phyloP scores from a whole-genome alignment of 2,888 invertebrate genomes.

The Nemapogon koenigi region DNA sequence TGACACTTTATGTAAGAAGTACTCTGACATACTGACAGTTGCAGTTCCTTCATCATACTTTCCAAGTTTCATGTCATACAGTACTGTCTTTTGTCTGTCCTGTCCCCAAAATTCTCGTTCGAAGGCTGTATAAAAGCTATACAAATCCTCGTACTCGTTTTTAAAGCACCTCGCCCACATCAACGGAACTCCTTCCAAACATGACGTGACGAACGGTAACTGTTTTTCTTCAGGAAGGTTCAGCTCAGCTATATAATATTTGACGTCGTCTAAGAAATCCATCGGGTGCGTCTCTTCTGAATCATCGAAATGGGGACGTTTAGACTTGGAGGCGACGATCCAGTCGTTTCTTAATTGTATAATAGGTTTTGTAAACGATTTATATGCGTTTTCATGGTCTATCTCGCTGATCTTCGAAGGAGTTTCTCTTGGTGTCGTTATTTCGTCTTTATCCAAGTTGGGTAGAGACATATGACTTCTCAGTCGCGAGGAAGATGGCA shows the following conservation, averaged over 20 bases:
- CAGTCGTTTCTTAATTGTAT: slow-evolving; percentile 42
- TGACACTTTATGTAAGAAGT: slow-evolving; percentile 53
- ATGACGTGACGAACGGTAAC: slow-evolving; percentile 48
- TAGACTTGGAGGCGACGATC: slow-evolving; percentile 46
- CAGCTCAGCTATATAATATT: slow-evolving; percentile 48
- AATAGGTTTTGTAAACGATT: slow-evolving; percentile 23
- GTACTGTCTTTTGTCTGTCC: slow-evolving; percentile 47
- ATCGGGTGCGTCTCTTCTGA: slow-evolving; percentile 49
- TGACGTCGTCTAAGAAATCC: slow-evolving; percentile 50
- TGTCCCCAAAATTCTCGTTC: slow-evolving; percentile 56
- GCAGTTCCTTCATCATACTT: slow-evolving; percentile 44
- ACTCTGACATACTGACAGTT: slow-evolving; percentile 51
- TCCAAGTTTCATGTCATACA: slow-evolving; percentile 54
- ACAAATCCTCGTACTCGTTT: slow-evolving; percentile 39
- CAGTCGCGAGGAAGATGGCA: slow-evolving; percentile 47
- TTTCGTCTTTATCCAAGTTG: slow-evolving; percentile 45
- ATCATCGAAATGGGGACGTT: slow-evolving; percentile 52
- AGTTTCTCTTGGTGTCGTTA: slow-evolving; percentile 26
- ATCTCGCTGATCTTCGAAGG: slow-evolving; percentile 45
- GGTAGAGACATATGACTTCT: slow-evolving; percentile 57
- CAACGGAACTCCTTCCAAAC: slow-evolving; percentile 48
- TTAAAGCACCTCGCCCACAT: slow-evolving; percentile 57
- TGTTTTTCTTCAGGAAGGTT: slow-evolving; percentile 44
- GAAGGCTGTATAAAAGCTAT: slow-evolving; percentile 43
- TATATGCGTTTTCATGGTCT: slow-evolving; percentile 33